These are phyloP conservation scores for Steinernema scapterisci DNA, from an alignment of 2,888 invertebrate species.

Conservation along the genomic window DNA sequence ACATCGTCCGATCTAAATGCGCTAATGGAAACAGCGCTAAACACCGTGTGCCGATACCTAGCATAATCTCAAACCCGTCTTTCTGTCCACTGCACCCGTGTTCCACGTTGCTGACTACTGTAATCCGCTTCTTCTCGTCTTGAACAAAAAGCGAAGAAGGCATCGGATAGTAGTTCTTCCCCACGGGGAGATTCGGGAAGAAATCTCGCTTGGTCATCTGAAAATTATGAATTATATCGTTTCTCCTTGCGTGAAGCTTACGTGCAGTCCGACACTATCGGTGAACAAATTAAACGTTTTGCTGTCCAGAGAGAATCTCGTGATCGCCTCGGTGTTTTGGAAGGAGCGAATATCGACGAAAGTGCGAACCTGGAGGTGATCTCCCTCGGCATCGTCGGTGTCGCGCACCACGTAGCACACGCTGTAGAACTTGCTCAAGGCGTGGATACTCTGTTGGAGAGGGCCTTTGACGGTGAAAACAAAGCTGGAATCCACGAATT, in stretches of 20 bases:
- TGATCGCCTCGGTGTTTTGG: conserved; percentile 8
- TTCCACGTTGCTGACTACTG: conserved; percentile 27
- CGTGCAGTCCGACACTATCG: conserved; percentile 19
- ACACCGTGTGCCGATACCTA: background rate
- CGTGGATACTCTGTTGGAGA: conserved; percentile 4
- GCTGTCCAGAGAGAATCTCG: background rate
- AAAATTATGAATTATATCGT: background rate
- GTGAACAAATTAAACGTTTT: background rate
- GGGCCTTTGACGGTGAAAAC: conserved; percentile 4
- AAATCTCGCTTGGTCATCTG: conserved; percentile 16
- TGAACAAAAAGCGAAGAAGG: conserved; percentile 7
- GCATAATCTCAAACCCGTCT: conserved; percentile 14
- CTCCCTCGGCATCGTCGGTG: background rate
- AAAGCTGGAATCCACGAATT: background rate
- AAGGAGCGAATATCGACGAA: background rate
- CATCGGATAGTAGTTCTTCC: conserved; percentile 26
- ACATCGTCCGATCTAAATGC: conserved; percentile 19
- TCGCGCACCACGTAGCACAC: background rate
- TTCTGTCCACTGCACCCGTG: conserved; percentile 19
- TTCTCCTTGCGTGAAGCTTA: background rate
- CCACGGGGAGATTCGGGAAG: background rate
- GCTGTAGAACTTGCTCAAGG: background rate
- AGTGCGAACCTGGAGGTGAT: background rate
- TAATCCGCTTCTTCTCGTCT: conserved; percentile 10
- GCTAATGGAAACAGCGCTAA: background rate